Evolutionary conservation across 2,888 invertebrate species (phyloP).

Genomic region (Agonopterix arenella): DNA sequence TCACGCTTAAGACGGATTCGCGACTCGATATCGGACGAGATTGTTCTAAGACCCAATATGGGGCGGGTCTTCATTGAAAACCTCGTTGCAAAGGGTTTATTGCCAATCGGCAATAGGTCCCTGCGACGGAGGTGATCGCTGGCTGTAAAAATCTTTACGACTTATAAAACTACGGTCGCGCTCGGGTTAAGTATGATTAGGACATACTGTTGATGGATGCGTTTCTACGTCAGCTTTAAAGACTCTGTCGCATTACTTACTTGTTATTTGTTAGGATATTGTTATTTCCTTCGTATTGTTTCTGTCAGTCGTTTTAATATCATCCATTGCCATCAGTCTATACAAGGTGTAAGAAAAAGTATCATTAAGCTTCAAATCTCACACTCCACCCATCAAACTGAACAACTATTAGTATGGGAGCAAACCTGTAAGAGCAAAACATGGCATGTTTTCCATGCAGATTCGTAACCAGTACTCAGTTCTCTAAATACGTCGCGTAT

Average conservation of each 20-base stretch:
- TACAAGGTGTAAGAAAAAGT: too few relatives aligned
- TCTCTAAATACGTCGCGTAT: too few relatives aligned
- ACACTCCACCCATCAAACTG: too few relatives aligned
- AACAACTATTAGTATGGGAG: too few relatives aligned
- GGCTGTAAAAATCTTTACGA: constrained; percentile 66
- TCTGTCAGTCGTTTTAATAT: too few relatives aligned
- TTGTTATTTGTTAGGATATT: too few relatives aligned
- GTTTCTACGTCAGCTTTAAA: background rate
- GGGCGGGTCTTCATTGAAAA: constrained; percentile 44
- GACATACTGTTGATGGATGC: constrained; percentile 15
- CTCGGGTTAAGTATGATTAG: constrained; percentile 65
- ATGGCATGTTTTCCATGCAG: too few relatives aligned
- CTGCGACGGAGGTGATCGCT: constrained; percentile 34
- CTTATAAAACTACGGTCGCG: constrained; percentile 55
- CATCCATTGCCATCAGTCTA: too few relatives aligned
- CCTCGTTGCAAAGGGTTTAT: constrained; percentile 42
- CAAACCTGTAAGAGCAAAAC: too few relatives aligned
- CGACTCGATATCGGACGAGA: background rate
- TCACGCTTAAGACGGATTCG: background rate
- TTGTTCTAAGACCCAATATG: constrained; percentile 3
- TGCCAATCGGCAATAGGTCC: constrained; percentile 44
- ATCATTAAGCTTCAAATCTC: too few relatives aligned
- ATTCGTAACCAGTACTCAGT: too few relatives aligned
- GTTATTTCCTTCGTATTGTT: too few relatives aligned
- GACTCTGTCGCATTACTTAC: background rate